A percentile compares a stretch with the other conserved stretches of the same genome.
phyloP scores from a whole-genome alignment of 2,888 invertebrate genomes.

The Schizotus pectinicornis region DNA sequence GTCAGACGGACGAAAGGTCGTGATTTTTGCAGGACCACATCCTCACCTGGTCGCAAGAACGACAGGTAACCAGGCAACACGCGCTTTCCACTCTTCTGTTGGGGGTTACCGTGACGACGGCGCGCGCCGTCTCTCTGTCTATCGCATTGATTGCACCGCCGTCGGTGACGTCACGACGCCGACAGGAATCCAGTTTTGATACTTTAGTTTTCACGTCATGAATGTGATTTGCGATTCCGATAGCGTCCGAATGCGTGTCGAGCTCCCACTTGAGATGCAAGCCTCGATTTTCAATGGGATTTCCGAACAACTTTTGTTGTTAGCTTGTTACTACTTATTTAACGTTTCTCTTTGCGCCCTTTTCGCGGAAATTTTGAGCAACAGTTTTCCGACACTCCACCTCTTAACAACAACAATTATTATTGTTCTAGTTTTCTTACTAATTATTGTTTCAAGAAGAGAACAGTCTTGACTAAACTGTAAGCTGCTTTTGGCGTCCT shows the following conservation, averaged over 20 bases:
- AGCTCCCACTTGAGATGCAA: slow-evolving; percentile 18
- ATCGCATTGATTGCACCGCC: slow-evolving; percentile 35
- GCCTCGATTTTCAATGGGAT: slow-evolving; percentile 8
- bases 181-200: slow-evolving; percentile 32
- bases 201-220: slow-evolving; percentile 36
- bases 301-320: slow-evolving; percentile 2
- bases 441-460: too few species aligned
- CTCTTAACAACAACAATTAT: too few species aligned
- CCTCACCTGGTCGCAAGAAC: slow-evolving; percentile 16
- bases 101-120: slow-evolving; percentile 30
- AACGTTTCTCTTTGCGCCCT: too few species aligned
- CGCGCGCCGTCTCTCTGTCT: slow-evolving; percentile 34
- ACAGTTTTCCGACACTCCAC: too few species aligned
- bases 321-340: slow-evolving; percentile 7
- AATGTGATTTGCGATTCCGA: slow-evolving; percentile 39
- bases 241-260: slow-evolving; percentile 34
- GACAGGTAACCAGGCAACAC: slow-evolving; percentile 31
- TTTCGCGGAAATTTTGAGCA: too few species aligned
- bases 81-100: slow-evolving; percentile 20
- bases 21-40: background rate
- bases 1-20: background rate
- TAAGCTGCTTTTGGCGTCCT: too few species aligned
- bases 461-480: too few species aligned
- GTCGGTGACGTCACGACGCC: slow-evolving; percentile 17
- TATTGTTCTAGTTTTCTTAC: too few species aligned